Base-by-base conservation (phyloP, 2,113 vertebrate genomes). In the Scalopus aquaticus region DNA sequence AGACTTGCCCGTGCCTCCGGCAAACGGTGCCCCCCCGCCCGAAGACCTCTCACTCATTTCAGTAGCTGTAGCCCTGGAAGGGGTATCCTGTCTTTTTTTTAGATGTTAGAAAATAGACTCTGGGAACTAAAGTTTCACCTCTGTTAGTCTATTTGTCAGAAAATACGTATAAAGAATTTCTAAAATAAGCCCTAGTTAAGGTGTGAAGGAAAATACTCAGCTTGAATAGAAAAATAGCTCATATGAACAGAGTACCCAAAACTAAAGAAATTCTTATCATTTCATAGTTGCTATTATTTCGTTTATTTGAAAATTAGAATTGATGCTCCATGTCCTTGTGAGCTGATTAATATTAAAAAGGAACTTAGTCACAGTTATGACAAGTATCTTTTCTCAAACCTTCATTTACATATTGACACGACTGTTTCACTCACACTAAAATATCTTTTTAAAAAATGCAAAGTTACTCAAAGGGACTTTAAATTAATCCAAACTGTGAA, bases 351-450 rank as follows among this genome's bases (percentile, higher is more conserved):
- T 69, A 32, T 13, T 6, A 1, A 28, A 35, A 81, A 88, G 49
- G 26, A 42, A 62, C 16, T 79, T 67, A 24, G 62, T 74, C 78
- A 87, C 64, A 76, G 22, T 60, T 73, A 44, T 3, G 9, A 70
- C 8, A 24, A 9, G 2, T 30, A 16, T 44, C 54, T 81, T 90
- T 94, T 87, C 70, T 74, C 78, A 67, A 82, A 44, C 30, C 9
- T 91, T 82, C 69, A 82, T 44, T 95, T 88, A 49, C 64, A 64
- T 72, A 32, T 32, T 13, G 69, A 39, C 58, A 56, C 3, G 24
- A 80, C 85, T 86, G 17, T 85, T 73, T 88, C 94, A 80, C 44
- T 84, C 56, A 88, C 51, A 86, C 46, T 19, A 51, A 87, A 88
- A 87, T 76, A 77, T 58, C 81, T 88, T n/a, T 73, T 26, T 28